Conservation (phyloP, 2,113 vertebrate genomes). For the Anhinga rufa region DNA sequence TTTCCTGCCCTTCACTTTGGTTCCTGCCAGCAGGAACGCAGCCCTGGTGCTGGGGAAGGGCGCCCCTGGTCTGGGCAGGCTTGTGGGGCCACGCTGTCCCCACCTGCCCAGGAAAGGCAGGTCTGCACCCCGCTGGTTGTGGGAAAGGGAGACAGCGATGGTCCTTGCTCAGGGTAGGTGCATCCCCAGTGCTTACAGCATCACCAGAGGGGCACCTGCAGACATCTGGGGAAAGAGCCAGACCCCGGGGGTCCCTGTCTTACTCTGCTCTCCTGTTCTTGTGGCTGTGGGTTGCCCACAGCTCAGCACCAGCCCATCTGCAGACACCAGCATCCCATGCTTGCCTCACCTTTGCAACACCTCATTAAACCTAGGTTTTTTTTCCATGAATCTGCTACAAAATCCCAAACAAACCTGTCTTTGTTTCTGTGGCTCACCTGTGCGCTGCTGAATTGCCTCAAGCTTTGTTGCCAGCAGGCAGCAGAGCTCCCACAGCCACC, state of each 20-base stretch:
- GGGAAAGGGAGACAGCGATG: neutral
- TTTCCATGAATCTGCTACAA: neutral
- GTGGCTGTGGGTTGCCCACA: neutral
- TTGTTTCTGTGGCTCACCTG: neutral
- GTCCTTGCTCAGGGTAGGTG: neutral
- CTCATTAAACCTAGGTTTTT: neutral
- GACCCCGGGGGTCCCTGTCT: neutral
- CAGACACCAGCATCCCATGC: neutral
- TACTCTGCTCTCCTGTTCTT: neutral
- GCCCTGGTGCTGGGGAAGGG: neutral
- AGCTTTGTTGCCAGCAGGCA: neutral
- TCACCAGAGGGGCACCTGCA: neutral
- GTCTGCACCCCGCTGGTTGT: neutral
- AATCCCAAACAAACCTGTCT: neutral
- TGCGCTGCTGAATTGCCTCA: neutral
- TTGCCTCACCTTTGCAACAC: neutral
- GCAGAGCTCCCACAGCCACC: neutral
- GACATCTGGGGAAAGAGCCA: neutral
- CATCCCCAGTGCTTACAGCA: neutral
- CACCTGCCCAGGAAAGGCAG: neutral
- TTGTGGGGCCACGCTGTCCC: accelerated
- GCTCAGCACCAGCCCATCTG: neutral
- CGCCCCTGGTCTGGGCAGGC: too few relatives aligned
- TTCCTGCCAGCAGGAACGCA: neutral
- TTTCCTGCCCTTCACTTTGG: neutral